Conservation (phyloP, 2,797 vertebrate genomes). For the Spatula clypeata region DNA sequence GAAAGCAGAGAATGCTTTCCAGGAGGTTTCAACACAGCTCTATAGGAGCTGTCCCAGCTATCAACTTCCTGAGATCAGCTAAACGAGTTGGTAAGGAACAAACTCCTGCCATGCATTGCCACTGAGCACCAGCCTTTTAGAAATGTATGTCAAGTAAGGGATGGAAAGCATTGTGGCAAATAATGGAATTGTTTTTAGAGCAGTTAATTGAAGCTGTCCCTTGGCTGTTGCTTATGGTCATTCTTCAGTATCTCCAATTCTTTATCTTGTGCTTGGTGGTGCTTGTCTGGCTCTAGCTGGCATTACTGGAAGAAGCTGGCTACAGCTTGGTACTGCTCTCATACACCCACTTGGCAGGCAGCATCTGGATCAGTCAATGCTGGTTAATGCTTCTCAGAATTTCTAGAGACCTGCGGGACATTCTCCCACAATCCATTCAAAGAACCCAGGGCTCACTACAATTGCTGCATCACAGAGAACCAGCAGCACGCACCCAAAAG, state of each 20-base stretch:
- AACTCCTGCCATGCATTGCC: neutral
- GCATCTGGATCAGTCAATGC: neutral
- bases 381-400: neutral
- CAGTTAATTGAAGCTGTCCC: neutral
- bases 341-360: neutral
- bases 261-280: neutral
- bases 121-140: neutral
- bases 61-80: neutral
- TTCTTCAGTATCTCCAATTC: neutral
- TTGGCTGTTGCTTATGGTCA: neutral
- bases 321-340: neutral
- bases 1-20: conserved; percentile 1
- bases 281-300: neutral
- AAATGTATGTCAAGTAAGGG: neutral
- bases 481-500: neutral
- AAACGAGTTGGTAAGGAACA: neutral
- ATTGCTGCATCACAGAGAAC: neutral
- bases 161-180: neutral
- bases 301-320: neutral
- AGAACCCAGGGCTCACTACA: neutral
- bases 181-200: neutral
- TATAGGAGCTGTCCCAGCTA: neutral
- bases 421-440: neutral
- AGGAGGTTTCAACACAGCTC: neutral
- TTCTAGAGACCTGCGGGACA: neutral